phyloP scores from a whole-genome alignment of 1,140 invertebrate genomes.

The Macrobrachium nipponense region DNA sequence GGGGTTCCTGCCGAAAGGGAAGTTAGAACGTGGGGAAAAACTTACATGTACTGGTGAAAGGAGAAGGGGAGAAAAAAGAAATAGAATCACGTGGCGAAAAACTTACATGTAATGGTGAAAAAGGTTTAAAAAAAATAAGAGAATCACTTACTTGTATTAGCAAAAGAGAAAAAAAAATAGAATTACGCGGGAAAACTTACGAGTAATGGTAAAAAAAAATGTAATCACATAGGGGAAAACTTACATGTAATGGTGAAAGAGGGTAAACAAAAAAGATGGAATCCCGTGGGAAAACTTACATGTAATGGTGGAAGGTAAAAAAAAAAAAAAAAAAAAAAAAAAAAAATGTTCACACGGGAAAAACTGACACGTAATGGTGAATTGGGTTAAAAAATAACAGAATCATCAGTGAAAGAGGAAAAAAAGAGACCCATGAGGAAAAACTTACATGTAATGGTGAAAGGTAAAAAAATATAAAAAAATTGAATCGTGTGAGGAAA shows the following conservation, averaged over 20 bases:
- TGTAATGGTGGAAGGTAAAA: neutral
- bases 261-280: neutral
- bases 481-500: neutral
- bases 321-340: neutral
- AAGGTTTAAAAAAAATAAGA: neutral
- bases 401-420: too few species aligned
- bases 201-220: neutral
- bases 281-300: neutral
- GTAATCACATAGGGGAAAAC: neutral
- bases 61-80: neutral
- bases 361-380: neutral
- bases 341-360: neutral
- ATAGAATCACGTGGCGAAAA: neutral
- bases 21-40: too few species aligned
- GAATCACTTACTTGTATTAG: too few species aligned
- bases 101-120: conserved; percentile 18
- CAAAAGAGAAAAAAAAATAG: too few species aligned
- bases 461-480: neutral
- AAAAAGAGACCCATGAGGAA: neutral
- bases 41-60: neutral
- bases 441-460: neutral
- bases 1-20: conserved; percentile 85
- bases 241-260: neutral
- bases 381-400: too few species aligned
- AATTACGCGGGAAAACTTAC: neutral